Evolutionary conservation across 1,140 invertebrate genomes (phyloP), one percentile per base, ranked within the genome.

Genomic region (Hypothenemus hampei): DNA sequence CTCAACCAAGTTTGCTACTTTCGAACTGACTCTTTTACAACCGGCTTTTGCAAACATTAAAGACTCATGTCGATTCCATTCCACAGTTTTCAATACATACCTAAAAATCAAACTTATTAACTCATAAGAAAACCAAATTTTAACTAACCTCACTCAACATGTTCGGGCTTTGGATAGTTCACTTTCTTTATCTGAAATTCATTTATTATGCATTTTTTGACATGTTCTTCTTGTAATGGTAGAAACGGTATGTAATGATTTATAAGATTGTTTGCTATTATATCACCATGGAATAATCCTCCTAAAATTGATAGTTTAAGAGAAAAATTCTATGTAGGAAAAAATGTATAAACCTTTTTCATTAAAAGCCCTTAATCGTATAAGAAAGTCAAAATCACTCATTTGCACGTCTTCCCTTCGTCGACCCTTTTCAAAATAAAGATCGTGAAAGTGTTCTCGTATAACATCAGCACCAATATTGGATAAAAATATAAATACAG

Each of bases 231-330:
- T 73, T 97, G 92, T 24, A 98, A 69, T 1, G 95, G 94, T 48
- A 98, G 66, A 69, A 98, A 98, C 51, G 95, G 95, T 47, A 98
- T 79, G 68, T 89, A 97, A 66, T 92, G 84, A 72, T 95, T 92
- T 48, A 98, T 91, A 11, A 97, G 74, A 73, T 86, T 85, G 15
- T 83, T 81, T 29, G 84, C 79, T 59, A 98, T 91, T 0, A 91
- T 70, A 54, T 85, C 79, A 40, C 86, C 85, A 55, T 79, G 79
- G 60, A 86, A 77, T 19, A 97, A 79, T 2, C 93, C 93, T 66
- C 93, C 86, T 83, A 65, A 53, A 72, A 72, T n/a, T 31, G 26
- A 13, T 13, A 8, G 13, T 13, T 11, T 31, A 11, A 31, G 13
- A 11, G 13, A 31, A 31, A 31, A 11, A 31, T 13, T 13, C 3